These are phyloP conservation scores for Anarsia innoxiella DNA, from an alignment of 2,888 invertebrate species.

Conservation along the genomic window DNA sequence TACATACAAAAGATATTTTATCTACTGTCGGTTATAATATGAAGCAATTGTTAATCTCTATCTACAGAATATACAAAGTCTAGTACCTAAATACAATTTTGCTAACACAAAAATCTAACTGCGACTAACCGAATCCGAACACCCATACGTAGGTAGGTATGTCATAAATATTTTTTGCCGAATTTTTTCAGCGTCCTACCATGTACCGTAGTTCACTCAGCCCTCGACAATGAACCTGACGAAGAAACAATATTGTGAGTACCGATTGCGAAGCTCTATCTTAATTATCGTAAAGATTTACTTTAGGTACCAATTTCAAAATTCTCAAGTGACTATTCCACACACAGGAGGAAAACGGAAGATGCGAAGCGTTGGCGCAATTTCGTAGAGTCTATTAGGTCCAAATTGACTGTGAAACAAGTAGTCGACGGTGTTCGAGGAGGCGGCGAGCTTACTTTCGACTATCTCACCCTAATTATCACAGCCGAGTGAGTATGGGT, in stretches of 20 bases:
- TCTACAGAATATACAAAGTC: too few species aligned
- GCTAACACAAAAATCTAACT: too few species aligned
- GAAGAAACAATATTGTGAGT: constrained; percentile 56
- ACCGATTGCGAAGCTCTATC: too few species aligned
- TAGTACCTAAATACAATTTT: too few species aligned
- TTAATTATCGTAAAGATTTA: too few species aligned
- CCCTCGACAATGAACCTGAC: constrained; percentile 37
- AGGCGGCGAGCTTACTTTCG: constrained; percentile 88
- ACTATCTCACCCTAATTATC: constrained; percentile 85
- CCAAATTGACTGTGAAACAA: constrained; percentile 87
- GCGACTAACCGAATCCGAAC: too few species aligned
- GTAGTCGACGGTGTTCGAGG: constrained; percentile 86
- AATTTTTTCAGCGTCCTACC: constrained; percentile 75
- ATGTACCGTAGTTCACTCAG: constrained; percentile 75
- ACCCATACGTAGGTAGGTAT: too few species aligned
- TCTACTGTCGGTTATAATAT: too few species aligned
- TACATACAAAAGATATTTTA: too few species aligned
- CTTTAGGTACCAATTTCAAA: too few species aligned
- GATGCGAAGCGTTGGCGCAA: constrained; percentile 79
- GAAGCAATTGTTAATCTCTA: neutral
- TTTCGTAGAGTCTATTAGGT: constrained; percentile 85
- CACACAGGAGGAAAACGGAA: constrained; percentile 54
- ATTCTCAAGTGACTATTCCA: constrained; percentile 18
- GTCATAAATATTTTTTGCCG: too few species aligned
- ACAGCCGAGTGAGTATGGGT: constrained; percentile 84